A percentile compares a stretch with the other conserved stretches of the same genome.
phyloP scores from a whole-genome alignment of 2,888 invertebrate species.

The Oasisia sp. region DNA sequence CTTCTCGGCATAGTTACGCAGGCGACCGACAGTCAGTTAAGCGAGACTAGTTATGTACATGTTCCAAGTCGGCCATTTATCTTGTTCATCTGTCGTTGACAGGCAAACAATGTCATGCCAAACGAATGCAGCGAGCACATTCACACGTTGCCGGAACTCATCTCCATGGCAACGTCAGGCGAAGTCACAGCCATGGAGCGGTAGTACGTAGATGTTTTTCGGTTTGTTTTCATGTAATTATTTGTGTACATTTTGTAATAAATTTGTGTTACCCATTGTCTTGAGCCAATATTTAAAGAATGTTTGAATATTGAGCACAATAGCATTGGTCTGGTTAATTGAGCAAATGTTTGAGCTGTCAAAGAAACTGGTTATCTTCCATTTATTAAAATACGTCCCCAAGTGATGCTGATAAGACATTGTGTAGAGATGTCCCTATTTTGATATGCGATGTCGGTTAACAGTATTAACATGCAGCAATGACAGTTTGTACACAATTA shows the following conservation, averaged over 20 bases:
- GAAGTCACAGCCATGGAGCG: conserved; percentile 64
- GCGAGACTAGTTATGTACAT: too few species aligned
- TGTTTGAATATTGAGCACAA: background rate
- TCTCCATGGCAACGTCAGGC: conserved; percentile 79
- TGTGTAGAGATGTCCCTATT: background rate
- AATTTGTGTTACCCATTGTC: background rate
- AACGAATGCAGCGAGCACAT: conserved; percentile 85
- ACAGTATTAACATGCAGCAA: too few species aligned
- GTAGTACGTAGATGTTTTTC: background rate
- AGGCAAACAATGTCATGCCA: conserved; percentile 76
- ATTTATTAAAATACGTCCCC: background rate
- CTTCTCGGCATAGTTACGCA: too few species aligned
- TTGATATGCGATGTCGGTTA: background rate
- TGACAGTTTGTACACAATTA: too few species aligned
- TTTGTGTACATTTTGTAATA: too few species aligned
- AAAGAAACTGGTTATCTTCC: background rate
- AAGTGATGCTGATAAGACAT: background rate
- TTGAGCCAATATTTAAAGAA: background rate
- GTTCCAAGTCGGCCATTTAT: background rate
- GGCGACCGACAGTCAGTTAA: too few species aligned
- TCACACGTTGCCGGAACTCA: conserved; percentile 84
- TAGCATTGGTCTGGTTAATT: background rate
- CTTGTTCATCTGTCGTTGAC: conserved; percentile 22
- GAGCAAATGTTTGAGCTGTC: background rate
- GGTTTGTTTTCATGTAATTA: background rate